These are phyloP conservation scores for Ctenodactylus gundi DNA, from an alignment of 2,113 vertebrate species.

Conservation along the genomic window DNA sequence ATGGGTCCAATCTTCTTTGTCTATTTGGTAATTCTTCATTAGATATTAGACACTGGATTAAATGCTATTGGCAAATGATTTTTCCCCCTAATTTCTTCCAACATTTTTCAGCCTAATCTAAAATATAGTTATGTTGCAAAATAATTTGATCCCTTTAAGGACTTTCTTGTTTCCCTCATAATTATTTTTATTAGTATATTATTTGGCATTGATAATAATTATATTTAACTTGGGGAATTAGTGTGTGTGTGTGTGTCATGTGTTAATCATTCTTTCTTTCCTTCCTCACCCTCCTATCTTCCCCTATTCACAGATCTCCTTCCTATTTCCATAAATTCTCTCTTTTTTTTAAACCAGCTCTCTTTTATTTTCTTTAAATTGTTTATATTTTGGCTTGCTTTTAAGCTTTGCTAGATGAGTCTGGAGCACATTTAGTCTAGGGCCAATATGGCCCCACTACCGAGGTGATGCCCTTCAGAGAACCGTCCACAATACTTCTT, in stretches of 20 bases:
- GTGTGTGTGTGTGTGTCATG: too few species aligned
- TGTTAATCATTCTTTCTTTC: too few species aligned
- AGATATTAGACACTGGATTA: neutral
- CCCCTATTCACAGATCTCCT: too few species aligned
- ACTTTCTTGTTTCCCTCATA: too few species aligned
- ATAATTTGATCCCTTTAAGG: neutral
- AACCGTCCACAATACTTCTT: neutral
- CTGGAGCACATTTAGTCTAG: neutral
- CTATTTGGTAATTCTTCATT: neutral
- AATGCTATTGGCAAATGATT: neutral
- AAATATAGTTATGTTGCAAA: neutral
- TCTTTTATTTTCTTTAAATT: too few species aligned
- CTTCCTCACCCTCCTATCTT: too few species aligned
- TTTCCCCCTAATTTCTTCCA: neutral
- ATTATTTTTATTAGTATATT: too few species aligned
- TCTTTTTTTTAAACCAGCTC: too few species aligned
- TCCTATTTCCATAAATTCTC: too few species aligned
- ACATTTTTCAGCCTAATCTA: conserved; percentile 5
- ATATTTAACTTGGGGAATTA: too few species aligned
- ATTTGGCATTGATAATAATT: too few species aligned
- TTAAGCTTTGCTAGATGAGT: neutral
- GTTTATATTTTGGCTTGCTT: too few species aligned
- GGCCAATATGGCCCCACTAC: neutral
- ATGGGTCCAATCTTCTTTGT: neutral
- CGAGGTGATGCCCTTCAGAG: neutral